Conservation (phyloP, 2,113 vertebrate species). For the Glaucomys volans region DNA sequence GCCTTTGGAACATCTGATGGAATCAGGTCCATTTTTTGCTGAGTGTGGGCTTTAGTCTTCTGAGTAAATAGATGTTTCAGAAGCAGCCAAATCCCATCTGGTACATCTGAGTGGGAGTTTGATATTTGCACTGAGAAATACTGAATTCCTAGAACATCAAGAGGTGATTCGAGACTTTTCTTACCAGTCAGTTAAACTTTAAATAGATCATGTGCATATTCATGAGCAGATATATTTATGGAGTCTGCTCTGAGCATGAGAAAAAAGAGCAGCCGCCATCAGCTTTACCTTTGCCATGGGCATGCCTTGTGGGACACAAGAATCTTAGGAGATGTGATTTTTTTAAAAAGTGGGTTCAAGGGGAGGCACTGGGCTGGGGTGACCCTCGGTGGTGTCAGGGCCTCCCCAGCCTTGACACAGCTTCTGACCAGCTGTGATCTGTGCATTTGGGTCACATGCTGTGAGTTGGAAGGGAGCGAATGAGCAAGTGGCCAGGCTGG, state of each 20-base stretch:
- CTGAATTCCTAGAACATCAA: constrained; percentile 73
- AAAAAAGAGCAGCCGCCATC: constrained; percentile 55
- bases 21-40: constrained; percentile 3
- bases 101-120: constrained; percentile 64
- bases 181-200: constrained; percentile 57
- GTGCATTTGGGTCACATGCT: not conserved
- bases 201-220: constrained; percentile 66
- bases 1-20: constrained; percentile 41
- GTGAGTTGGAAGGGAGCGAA: not conserved
- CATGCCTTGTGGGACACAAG: not conserved
- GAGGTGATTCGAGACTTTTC: constrained; percentile 69
- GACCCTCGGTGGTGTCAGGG: not conserved
- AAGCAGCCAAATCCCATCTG: constrained; percentile 67
- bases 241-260: not conserved
- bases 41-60: constrained; percentile 20
- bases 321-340: not conserved
- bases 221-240: constrained; percentile 62
- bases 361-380: not conserved
- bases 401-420: not conserved
- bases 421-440: not conserved
- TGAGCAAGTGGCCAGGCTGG: not conserved
- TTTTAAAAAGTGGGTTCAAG: not conserved
- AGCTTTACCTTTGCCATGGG: constrained; percentile 19
- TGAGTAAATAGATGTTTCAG: constrained; percentile 57
- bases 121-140: constrained; percentile 70